Evolutionary conservation across 1,140 invertebrate species (phyloP), one percentile per base, ranked within the genome.

Genomic region (Cyrtorhinus lividipennis): DNA sequence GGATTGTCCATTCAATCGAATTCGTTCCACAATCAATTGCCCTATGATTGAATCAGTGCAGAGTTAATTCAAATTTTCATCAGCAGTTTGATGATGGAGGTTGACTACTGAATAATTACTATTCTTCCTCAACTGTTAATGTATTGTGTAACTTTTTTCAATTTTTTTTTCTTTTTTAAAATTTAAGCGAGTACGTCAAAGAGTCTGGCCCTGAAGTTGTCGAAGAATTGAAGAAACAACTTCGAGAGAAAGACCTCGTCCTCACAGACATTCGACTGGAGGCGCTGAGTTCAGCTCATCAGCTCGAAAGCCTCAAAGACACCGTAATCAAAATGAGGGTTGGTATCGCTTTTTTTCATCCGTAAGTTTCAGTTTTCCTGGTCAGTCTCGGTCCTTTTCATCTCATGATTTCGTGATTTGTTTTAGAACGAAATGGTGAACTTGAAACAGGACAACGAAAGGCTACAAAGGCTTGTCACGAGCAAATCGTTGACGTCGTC

Each of bases 291-390:
- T 95, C 92, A 0, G 93, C 94, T 1, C 94, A 97, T 77, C 94
- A 98, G 74, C 77, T 98, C 38, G 94, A 98, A 74, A 94, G 91
- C 64, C 78, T 98, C 0, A 92, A 95, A 72, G 95, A 98, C 71
- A 94, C 90, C 44, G 90, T 98, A 70, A 92, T 87, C 69, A 94
- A 93, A 75, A 95, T 98, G 92, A 87, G 90, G 76, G 87, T 91
- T 76, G 75, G 77, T 75, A 57, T 44, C 62, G 18, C 45, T 65
- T 56, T 24, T 26, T 22, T 27, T 3, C 30, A 15, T 64, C 22
- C 23, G n/a, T 63, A 26, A 24, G 5, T 53, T 53, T 5, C n/a
- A n/a, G n/a, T n/a, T n/a, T n/a, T n/a, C n/a, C n/a, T n/a, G n/a
- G n/a, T n/a, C n/a, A n/a, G n/a, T n/a, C n/a, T n/a, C n/a, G n/a